phyloP scores from a whole-genome alignment of 2,888 invertebrate genomes.

The Folsomia manolachei region DNA sequence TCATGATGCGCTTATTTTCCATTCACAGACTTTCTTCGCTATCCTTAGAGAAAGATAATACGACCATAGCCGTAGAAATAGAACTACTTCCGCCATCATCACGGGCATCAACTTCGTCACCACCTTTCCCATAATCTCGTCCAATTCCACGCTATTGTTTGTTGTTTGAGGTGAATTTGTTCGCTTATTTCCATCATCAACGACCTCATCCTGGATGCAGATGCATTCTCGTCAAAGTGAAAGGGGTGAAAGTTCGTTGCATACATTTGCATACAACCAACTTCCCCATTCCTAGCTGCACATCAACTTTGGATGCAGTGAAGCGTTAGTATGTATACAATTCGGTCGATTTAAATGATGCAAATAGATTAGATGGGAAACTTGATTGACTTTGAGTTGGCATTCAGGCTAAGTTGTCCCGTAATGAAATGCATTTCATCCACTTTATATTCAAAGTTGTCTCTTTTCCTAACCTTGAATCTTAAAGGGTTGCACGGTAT shows the following conservation, averaged over 20 bases:
- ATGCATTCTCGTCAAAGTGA: no score
- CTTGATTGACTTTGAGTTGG: background rate
- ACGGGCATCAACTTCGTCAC: background rate
- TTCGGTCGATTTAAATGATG: background rate
- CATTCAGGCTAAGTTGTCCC: background rate
- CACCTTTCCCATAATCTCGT: background rate
- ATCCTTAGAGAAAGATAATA: background rate
- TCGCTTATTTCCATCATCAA: background rate
- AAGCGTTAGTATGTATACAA: no score
- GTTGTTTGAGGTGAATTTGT: background rate
- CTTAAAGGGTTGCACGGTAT: no score
- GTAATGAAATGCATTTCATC: background rate
- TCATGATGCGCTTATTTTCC: background rate
- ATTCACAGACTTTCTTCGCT: background rate
- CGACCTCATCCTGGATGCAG: no score
- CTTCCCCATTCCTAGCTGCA: background rate
- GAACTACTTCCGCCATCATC: background rate
- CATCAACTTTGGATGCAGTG: background rate
- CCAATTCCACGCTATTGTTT: no score
- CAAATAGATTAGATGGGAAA: background rate
- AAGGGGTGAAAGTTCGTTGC: background rate
- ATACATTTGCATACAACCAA: background rate
- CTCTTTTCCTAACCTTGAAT: conserved; percentile 6
- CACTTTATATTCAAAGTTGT: conserved; percentile 1
- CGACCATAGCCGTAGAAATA: background rate